These are phyloP conservation scores for Arge pagana DNA, from an alignment of 2,888 invertebrate genomes.

Conservation along the genomic window DNA sequence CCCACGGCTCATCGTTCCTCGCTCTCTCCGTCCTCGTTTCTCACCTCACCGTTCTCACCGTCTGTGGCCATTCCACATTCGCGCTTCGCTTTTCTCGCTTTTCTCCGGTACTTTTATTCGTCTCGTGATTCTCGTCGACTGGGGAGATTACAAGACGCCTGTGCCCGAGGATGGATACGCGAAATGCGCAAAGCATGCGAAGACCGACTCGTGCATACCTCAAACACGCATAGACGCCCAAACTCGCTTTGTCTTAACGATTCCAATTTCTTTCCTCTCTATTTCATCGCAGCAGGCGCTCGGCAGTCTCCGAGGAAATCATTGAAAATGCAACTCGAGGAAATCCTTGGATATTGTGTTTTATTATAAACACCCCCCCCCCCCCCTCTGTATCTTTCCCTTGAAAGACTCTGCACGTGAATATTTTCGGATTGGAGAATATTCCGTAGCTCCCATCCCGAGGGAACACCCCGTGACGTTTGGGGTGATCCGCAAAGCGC, in stretches of 20 bases:
- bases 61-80: no score
- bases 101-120: neutral
- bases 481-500: no score
- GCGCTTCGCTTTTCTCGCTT: neutral
- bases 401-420: constrained; percentile 47
- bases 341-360: constrained; percentile 58
- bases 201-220: neutral
- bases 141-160: constrained; percentile 7
- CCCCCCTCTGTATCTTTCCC: constrained; percentile 19
- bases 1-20: constrained; percentile 35
- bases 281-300: constrained; percentile 22
- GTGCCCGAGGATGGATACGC: neutral
- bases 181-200: neutral
- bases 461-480: no score
- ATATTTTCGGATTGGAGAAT: constrained; percentile 56
- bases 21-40: neutral
- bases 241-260: constrained; percentile 42
- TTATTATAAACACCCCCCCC: constrained; percentile 51
- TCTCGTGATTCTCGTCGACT: neutral
- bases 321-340: constrained; percentile 73
- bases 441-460: constrained; percentile 23
- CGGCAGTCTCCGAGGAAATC: constrained; percentile 73
- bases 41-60: no score
- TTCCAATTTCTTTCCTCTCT: constrained; percentile 42
- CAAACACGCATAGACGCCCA: neutral